These are phyloP conservation scores for Drosophila melanica DNA, from an alignment of 1,140 invertebrate genomes.

Conservation along the genomic window DNA sequence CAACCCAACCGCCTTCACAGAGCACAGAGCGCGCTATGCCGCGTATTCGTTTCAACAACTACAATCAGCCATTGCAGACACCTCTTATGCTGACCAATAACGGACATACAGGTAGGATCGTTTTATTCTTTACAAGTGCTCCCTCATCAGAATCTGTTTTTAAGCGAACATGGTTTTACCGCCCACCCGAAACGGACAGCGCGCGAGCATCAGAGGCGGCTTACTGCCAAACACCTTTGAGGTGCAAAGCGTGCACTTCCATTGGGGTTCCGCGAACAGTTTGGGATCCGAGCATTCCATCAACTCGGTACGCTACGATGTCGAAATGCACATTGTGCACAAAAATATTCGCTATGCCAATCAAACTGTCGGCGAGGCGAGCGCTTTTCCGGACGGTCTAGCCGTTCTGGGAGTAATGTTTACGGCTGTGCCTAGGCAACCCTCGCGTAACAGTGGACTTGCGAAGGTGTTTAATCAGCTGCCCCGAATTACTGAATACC, in stretches of 20 bases:
- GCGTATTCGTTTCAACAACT: conserved; percentile 53
- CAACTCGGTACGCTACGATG: conserved; percentile 53
- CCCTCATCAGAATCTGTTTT: neutral
- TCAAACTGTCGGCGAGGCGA: conserved; percentile 45
- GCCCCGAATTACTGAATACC: conserved; percentile 38
- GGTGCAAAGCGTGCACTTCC: conserved; percentile 88
- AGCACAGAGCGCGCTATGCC: conserved; percentile 12
- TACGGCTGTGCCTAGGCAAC: neutral
- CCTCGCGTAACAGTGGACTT: conserved; percentile 22
- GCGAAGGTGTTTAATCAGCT: conserved; percentile 60
- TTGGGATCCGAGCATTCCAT: conserved; percentile 71
- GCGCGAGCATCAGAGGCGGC: conserved; percentile 87
- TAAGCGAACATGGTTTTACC: conserved; percentile 60
- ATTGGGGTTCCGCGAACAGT: conserved; percentile 85
- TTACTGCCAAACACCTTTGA: conserved; percentile 86
- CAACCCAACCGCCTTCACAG: conserved; percentile 18
- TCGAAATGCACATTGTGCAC: conserved; percentile 79
- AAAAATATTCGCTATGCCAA: conserved; percentile 54
- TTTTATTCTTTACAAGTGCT: no score
- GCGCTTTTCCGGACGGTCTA: conserved; percentile 52
- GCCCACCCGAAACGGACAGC: conserved; percentile 33
- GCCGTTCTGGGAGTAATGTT: conserved; percentile 69
- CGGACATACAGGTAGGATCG: conserved; percentile 60
- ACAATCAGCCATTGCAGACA: conserved; percentile 42
- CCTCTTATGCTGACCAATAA: conserved; percentile 58